Percentiles rank a stretch among this genome's conserved stretches.
phyloP scores from a whole-genome alignment of 2,888 invertebrate species.

The Stomorhina lunata region DNA sequence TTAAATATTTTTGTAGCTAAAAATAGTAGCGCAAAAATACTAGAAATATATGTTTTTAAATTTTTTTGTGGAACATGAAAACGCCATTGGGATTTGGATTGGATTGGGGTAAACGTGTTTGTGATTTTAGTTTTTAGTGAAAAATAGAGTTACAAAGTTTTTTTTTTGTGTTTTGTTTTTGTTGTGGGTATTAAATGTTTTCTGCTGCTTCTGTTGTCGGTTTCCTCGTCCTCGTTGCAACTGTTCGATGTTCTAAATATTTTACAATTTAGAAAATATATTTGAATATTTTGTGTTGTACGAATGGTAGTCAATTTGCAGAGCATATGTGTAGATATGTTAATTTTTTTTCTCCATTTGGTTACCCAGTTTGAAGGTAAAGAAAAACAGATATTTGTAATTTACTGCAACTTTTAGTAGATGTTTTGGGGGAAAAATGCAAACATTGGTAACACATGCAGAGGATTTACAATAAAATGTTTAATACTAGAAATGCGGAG shows the following conservation, averaged over 20 bases:
- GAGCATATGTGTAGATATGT: background rate
- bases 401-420: constrained; percentile 18
- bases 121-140: constrained; percentile 35
- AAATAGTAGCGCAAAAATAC: background rate
- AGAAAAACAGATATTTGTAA: constrained; percentile 14
- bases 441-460: constrained; percentile 7
- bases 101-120: constrained; percentile 43
- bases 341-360: background rate
- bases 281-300: constrained; percentile 45
- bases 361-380: background rate
- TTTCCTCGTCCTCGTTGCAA: background rate
- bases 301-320: constrained; percentile 29
- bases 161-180: constrained; percentile 47
- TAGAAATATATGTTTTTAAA: background rate
- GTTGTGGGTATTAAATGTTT: constrained; percentile 45
- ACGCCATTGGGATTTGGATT: constrained; percentile 38
- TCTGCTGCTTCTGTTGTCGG: background rate
- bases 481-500: background rate
- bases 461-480: constrained; percentile 5
- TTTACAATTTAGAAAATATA: constrained; percentile 42
- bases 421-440: background rate
- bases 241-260: background rate
- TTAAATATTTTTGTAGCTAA: background rate
- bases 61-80: constrained; percentile 33
- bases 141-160: constrained; percentile 35